A percentile compares a stretch with the other conserved stretches of the same genome.
Evolutionary conservation across 2,113 vertebrate genomes (phyloP).

Genomic region (Dromaius novaehollandiae): DNA sequence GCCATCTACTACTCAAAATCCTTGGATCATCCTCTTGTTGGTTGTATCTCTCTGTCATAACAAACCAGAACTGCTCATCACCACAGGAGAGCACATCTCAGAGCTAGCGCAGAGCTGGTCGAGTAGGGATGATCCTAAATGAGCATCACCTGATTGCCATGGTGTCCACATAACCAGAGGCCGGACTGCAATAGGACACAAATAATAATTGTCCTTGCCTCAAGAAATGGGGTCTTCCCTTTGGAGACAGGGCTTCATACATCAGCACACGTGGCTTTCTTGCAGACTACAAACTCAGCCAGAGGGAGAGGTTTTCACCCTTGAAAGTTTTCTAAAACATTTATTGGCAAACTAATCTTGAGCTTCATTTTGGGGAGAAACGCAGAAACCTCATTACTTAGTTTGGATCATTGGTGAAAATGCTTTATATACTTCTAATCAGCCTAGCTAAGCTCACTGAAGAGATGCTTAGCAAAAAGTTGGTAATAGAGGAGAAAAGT

Average conservation of each 20-base stretch:
- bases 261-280: background rate
- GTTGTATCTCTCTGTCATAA: background rate
- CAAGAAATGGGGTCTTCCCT: background rate
- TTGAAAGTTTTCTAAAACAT: background rate
- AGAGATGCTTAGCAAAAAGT: background rate
- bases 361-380: background rate
- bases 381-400: background rate
- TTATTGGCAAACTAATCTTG: background rate
- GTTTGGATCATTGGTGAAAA: background rate
- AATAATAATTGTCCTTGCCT: background rate
- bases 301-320: background rate
- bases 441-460: background rate
- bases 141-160: rapidly evolving
- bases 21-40: background rate
- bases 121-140: background rate
- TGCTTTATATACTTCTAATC: background rate
- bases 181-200: background rate
- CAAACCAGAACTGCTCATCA: background rate
- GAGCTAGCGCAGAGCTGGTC: background rate
- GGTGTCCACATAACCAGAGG: background rate
- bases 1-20: background rate
- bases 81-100: background rate
- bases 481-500: background rate
- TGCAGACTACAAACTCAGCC: background rate
- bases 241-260: background rate